These are phyloP conservation scores for Circaetus gallicus DNA, from an alignment of 2,113 vertebrate species.

Conservation along the genomic window DNA sequence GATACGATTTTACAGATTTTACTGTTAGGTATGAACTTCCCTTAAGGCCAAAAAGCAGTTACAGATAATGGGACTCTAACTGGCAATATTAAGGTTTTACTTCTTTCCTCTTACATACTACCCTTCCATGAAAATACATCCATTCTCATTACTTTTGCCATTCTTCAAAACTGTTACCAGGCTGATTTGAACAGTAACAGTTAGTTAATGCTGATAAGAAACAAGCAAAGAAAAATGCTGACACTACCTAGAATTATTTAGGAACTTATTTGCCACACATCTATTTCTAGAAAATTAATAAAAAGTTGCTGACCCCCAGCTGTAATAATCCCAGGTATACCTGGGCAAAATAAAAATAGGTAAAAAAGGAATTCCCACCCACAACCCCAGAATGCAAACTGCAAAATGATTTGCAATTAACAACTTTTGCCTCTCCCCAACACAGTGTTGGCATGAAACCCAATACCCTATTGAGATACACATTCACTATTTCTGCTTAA, in stretches of 20 bases:
- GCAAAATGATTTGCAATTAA: not conserved
- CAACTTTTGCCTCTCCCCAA: not conserved
- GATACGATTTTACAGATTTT: not conserved
- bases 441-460: not conserved
- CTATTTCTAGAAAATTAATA: not conserved
- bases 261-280: not conserved
- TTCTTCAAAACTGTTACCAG: slow-evolving; percentile 8
- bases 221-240: slow-evolving; percentile 26
- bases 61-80: slow-evolving; percentile 42
- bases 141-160: slow-evolving; percentile 12
- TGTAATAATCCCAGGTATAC: not conserved
- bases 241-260: not conserved
- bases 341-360: not conserved
- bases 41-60: slow-evolving; percentile 30
- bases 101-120: not conserved
- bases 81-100: slow-evolving; percentile 21
- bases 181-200: slow-evolving; percentile 4
- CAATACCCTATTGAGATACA: fast-evolving
- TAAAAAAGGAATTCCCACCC: not conserved
- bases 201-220: slow-evolving; percentile 8
- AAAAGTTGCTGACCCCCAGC: not conserved
- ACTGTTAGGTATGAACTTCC: slow-evolving; percentile 14
- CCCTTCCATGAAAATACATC: slow-evolving; percentile 19
- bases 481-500: not conserved
- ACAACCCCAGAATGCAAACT: not conserved